Evolutionary conservation across 2,113 vertebrate genomes (phyloP).

Genomic region (Trematomus loennbergii): DNA sequence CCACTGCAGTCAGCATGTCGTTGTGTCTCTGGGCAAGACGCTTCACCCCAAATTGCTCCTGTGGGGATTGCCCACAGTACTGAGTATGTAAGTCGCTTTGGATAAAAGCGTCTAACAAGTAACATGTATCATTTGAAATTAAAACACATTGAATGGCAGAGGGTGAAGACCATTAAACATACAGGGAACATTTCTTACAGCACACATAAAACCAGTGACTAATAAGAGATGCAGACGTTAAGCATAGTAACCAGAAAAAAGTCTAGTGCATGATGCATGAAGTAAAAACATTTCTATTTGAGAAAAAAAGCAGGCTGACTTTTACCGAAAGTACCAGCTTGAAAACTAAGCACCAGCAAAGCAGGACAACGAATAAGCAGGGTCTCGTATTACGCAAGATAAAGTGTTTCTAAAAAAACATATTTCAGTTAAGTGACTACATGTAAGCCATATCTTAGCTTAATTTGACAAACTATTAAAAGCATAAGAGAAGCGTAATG

Average conservation of each 20-base stretch:
- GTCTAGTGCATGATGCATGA: constrained; percentile 8
- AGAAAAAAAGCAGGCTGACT: constrained; percentile 45
- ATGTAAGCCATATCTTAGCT: neutral
- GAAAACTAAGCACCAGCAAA: constrained; percentile 68
- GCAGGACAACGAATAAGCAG: constrained; percentile 12
- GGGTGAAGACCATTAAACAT: neutral
- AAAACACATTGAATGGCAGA: neutral
- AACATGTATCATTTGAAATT: constrained; percentile 26
- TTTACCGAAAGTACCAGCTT: constrained; percentile 38
- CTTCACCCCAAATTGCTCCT: no score
- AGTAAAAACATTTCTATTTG: constrained; percentile 30
- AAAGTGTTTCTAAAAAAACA: neutral
- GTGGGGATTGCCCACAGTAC: no score
- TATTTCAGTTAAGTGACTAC: neutral
- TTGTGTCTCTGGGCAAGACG: no score
- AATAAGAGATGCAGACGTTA: neutral
- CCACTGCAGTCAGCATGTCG: no score
- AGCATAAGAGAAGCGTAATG: neutral
- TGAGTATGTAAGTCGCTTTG: no score
- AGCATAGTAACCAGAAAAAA: neutral
- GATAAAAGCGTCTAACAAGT: no score
- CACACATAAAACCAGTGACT: neutral
- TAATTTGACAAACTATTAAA: neutral
- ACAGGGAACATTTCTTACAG: neutral
- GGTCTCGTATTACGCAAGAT: no score